These are phyloP conservation scores for Columba livia DNA, from an alignment of 2,113 vertebrate species.

Conservation along the genomic window DNA sequence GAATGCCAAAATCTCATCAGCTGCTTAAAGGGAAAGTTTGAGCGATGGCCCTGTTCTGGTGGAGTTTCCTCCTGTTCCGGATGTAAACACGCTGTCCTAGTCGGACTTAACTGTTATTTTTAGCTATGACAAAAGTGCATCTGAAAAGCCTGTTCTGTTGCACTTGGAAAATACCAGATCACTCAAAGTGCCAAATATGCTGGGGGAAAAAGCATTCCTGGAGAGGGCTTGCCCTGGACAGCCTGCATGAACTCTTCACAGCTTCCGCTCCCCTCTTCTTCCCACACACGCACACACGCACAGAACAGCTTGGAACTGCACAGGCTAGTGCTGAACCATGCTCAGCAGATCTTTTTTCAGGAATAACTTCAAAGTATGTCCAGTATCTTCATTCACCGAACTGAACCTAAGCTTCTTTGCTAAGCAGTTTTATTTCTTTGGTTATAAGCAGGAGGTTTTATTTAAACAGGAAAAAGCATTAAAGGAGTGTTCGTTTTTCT, in stretches of 20 bases:
- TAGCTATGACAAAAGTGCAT: conserved; percentile 31
- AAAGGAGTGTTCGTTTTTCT: neutral
- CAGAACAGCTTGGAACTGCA: neutral
- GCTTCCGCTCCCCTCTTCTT: neutral
- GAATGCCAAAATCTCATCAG: neutral
- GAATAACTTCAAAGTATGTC: neutral
- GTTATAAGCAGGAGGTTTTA: neutral
- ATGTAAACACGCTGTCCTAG: neutral
- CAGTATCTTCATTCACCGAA: neutral
- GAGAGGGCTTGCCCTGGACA: neutral
- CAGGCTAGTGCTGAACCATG: neutral
- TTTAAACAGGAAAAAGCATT: neutral
- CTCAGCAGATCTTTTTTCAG: neutral
- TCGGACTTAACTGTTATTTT: conserved; percentile 22
- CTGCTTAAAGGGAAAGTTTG: neutral
- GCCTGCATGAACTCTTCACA: neutral
- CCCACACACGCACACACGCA: neutral
- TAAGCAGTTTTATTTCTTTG: neutral
- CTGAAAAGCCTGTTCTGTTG: conserved; percentile 12
- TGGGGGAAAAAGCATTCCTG: neutral
- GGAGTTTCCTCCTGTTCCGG: conserved; percentile 12
- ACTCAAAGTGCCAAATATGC: neutral
- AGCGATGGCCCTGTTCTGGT: neutral
- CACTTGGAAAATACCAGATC: conserved; percentile 25
- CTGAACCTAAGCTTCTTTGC: neutral